Percentiles rank a stretch among this genome's conserved stretches.
phyloP scores from a whole-genome alignment of 1,140 invertebrate genomes.

The Sweltsa coloradensis region DNA sequence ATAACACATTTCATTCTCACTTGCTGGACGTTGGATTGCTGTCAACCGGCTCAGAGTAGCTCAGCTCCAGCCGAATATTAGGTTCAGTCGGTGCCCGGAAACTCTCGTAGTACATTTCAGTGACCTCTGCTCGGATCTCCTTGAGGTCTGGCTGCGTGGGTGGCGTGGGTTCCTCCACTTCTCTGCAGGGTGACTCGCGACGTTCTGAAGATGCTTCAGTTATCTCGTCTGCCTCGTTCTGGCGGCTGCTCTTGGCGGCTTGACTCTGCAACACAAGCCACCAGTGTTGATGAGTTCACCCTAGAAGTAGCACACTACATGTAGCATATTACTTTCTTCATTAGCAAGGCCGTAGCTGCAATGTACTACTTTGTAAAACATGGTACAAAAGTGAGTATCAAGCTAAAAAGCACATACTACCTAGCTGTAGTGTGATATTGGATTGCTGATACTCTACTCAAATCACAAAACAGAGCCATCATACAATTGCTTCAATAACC shows the following conservation, averaged over 20 bases:
- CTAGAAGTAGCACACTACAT: too few species aligned
- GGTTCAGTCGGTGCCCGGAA: slow-evolving; percentile 37
- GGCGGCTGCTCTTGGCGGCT: neutral
- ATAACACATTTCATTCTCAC: slow-evolving; percentile 2
- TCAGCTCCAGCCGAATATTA: slow-evolving; percentile 29
- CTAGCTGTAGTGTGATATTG: neutral
- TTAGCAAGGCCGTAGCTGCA: neutral
- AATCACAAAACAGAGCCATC: too few species aligned
- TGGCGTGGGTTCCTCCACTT: slow-evolving; percentile 1
- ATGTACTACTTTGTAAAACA: neutral
- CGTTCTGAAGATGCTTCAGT: neutral
- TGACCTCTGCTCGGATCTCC: slow-evolving; percentile 23
- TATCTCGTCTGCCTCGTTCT: neutral
- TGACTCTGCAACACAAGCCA: slow-evolving; percentile 5
- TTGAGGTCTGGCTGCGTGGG: slow-evolving; percentile 25
- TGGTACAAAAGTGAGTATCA: neutral
- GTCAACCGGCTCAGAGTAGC: slow-evolving; percentile 15
- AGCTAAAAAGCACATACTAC: neutral
- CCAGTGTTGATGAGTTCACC: too few species aligned
- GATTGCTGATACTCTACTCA: too few species aligned
- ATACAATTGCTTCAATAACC: too few species aligned
- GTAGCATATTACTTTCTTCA: neutral
- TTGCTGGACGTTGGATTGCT: slow-evolving; percentile 11
- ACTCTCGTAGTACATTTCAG: slow-evolving; percentile 26
- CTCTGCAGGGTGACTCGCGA: neutral